These are phyloP conservation scores for Argopecten irradians DNA, from an alignment of 1,140 invertebrate species.

Conservation along the genomic window DNA sequence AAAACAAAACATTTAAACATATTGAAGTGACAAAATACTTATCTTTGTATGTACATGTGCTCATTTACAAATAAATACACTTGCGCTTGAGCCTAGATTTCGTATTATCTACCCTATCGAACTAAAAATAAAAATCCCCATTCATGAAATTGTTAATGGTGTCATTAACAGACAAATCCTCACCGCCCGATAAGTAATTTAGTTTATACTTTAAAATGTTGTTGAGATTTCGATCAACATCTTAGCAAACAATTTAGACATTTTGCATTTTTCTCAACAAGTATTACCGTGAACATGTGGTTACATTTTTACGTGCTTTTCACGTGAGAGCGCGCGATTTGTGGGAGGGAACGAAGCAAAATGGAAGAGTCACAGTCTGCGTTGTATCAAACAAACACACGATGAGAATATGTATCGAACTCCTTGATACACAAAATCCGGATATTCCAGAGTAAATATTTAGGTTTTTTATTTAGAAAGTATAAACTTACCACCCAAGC, in stretches of 20 bases:
- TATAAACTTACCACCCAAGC: constrained; percentile 21
- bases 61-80: not conserved
- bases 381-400: not conserved
- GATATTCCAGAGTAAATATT: constrained; percentile 16
- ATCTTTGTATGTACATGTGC: not conserved
- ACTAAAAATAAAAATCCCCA: not conserved
- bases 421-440: constrained; percentile 21
- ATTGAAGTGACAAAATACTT: not conserved
- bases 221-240: not conserved
- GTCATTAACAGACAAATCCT: not conserved
- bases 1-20: not conserved
- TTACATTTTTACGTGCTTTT: not conserved
- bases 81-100: no score
- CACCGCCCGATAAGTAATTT: not conserved
- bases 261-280: not conserved
- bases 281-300: not conserved
- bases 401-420: constrained; percentile 20
- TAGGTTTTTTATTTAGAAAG: constrained; percentile 12
- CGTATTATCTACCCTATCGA: no score
- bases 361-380: not conserved
- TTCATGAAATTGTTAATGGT: not conserved
- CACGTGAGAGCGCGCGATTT: not conserved
- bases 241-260: not conserved
- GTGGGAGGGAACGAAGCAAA: not conserved
- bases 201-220: not conserved